phyloP scores from a whole-genome alignment of 1,140 invertebrate species.

The Pseudoatta argentina region DNA sequence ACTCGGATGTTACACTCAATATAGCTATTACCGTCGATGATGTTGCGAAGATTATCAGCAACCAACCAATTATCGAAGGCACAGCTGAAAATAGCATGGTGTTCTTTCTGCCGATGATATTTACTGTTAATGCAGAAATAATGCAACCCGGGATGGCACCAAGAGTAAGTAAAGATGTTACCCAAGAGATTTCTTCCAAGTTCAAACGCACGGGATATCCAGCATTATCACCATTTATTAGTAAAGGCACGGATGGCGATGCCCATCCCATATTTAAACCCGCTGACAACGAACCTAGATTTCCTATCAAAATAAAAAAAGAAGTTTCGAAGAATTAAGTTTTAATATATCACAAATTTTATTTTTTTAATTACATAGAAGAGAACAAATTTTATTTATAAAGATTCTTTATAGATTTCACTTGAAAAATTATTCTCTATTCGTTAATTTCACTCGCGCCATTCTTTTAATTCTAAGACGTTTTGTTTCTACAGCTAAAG shows the following conservation, averaged over 20 bases:
- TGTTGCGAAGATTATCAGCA: conserved; percentile 87
- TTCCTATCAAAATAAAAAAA: conserved; percentile 55
- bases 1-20: not conserved
- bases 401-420: not conserved
- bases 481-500: not conserved
- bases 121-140: conserved; percentile 32
- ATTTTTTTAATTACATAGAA: not conserved
- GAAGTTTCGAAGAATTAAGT: not conserved
- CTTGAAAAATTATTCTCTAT: not conserved
- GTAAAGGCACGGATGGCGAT: conserved; percentile 65
- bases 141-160: conserved; percentile 24
- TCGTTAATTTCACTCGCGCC: not conserved
- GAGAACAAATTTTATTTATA: not conserved
- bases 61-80: conserved; percentile 88
- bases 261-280: conserved; percentile 66
- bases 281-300: conserved; percentile 53
- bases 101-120: conserved; percentile 88
- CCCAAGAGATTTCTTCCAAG: conserved; percentile 55
- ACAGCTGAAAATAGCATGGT: conserved; percentile 88
- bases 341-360: conserved; percentile 21
- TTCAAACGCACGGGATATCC: conserved; percentile 57
- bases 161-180: conserved; percentile 52
- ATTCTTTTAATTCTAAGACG: not conserved
- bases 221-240: conserved; percentile 22
- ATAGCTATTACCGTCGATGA: conserved; percentile 78